phyloP scores from a whole-genome alignment of 1,140 invertebrate species.

The Aphelinus atriplicis region DNA sequence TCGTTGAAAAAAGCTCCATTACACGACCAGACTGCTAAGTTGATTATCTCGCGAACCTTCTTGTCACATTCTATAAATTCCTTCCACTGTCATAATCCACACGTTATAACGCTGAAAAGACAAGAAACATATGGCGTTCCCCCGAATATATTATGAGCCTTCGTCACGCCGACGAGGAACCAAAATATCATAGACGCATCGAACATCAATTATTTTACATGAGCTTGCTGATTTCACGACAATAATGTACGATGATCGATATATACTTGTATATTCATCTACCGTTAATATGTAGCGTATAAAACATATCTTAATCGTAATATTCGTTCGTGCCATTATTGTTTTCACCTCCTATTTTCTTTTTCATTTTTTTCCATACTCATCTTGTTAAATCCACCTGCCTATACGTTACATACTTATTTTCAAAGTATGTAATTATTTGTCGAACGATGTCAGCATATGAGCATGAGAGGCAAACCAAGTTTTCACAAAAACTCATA shows the following conservation, averaged over 20 bases:
- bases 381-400: slow-evolving; percentile 42
- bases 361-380: background rate
- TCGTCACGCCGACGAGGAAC: slow-evolving; percentile 31
- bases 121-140: slow-evolving; percentile 32
- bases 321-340: slow-evolving; percentile 40
- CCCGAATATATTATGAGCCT: slow-evolving; percentile 39
- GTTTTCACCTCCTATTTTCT: slow-evolving; percentile 42
- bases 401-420: slow-evolving; percentile 13
- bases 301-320: slow-evolving; percentile 65
- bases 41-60: background rate
- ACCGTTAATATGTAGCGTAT: slow-evolving; percentile 64
- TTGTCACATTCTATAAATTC: background rate
- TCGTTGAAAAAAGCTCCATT: too few species aligned
- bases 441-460: slow-evolving; percentile 55
- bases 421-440: slow-evolving; percentile 47
- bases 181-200: slow-evolving; percentile 51
- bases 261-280: slow-evolving; percentile 52
- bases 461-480: slow-evolving; percentile 55
- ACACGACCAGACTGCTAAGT: too few species aligned
- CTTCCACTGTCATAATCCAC: background rate
- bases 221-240: slow-evolving; percentile 53
- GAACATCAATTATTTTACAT: slow-evolving; percentile 50
- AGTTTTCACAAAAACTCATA: slow-evolving; percentile 13
- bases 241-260: slow-evolving; percentile 51
- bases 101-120: background rate